These are phyloP conservation scores for Pungitius pungitius DNA, from an alignment of 2,113 vertebrate species.

Conservation along the genomic window DNA sequence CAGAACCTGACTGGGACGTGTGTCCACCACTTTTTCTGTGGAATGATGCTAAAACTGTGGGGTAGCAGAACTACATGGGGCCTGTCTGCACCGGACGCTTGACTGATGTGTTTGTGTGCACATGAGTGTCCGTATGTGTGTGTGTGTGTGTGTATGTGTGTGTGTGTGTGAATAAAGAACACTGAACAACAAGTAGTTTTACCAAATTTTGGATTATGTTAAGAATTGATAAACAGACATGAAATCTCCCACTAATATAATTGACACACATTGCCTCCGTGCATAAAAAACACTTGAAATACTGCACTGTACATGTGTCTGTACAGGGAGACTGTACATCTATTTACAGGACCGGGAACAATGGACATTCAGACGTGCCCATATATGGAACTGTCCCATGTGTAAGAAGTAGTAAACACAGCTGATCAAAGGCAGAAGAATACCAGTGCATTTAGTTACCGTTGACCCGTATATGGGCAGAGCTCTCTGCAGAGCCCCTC, in stretches of 20 bases:
- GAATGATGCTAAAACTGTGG: slow-evolving; percentile 1
- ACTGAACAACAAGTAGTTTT: slow-evolving; percentile 50
- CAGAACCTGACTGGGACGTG: slow-evolving; percentile 48
- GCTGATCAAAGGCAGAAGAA: slow-evolving; percentile 18
- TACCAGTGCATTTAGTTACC: slow-evolving; percentile 74
- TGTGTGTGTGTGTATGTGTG: slow-evolving; percentile 9
- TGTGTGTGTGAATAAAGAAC: slow-evolving; percentile 19
- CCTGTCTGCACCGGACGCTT: slow-evolving; percentile 23
- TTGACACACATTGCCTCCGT: slow-evolving; percentile 8
- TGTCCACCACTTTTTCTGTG: slow-evolving; percentile 28
- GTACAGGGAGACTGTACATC: slow-evolving; percentile 27
- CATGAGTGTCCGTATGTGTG: slow-evolving; percentile 13
- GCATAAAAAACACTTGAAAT: slow-evolving; percentile 38
- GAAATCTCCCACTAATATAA: slow-evolving; percentile 54
- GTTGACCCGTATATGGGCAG: slow-evolving; percentile 88
- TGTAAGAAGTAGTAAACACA: slow-evolving; percentile 12
- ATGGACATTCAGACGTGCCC: slow-evolving; percentile 40
- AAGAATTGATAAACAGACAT: slow-evolving; percentile 44
- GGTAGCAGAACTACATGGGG: neutral
- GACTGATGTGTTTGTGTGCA: neutral
- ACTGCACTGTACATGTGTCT: slow-evolving; percentile 14
- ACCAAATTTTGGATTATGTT: slow-evolving; percentile 23
- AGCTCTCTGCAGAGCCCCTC: slow-evolving; percentile 87
- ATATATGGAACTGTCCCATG: slow-evolving; percentile 38
- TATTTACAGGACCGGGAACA: slow-evolving; percentile 59